Percentiles rank a stretch among this genome's conserved stretches.
Evolutionary conservation across 2,888 invertebrate genomes (phyloP).

Genomic region (Epirrita christyi): DNA sequence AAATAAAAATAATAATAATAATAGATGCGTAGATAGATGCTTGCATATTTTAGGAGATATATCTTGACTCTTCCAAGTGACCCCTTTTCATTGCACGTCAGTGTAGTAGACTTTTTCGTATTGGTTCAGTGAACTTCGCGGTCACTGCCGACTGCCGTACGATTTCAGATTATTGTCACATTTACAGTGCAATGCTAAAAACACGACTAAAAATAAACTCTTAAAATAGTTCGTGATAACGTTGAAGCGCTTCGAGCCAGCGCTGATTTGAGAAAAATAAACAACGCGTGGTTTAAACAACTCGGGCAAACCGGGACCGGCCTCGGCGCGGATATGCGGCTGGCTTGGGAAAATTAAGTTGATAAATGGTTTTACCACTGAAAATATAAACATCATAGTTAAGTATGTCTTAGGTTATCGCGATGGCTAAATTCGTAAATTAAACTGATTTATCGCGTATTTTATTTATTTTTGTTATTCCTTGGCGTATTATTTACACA

Average conservation of each 20-base stretch:
- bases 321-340: not conserved
- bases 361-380: not conserved
- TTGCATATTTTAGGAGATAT: too few relatives aligned
- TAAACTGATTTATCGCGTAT: too few relatives aligned
- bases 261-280: conserved; percentile 17
- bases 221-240: conserved; percentile 30
- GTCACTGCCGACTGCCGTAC: conserved; percentile 55
- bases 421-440: too few relatives aligned
- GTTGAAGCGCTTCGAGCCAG: conserved; percentile 11
- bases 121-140: conserved; percentile 65
- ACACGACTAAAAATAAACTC: conserved; percentile 36
- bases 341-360: not conserved
- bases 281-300: conserved; percentile 7
- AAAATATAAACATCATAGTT: not conserved
- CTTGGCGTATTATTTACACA: too few relatives aligned
- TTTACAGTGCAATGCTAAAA: conserved; percentile 37
- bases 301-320: conserved; percentile 3
- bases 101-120: conserved; percentile 50
- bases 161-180: conserved; percentile 49
- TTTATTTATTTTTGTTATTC: too few relatives aligned
- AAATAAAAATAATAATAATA: too few relatives aligned
- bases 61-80: too few relatives aligned
- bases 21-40: too few relatives aligned
- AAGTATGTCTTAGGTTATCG: too few relatives aligned
- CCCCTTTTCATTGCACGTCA: too few relatives aligned